Evolutionary conservation across 2,113 vertebrate genomes (phyloP), one percentile per base, ranked within the genome.

Genomic region (Ursus arctos): DNA sequence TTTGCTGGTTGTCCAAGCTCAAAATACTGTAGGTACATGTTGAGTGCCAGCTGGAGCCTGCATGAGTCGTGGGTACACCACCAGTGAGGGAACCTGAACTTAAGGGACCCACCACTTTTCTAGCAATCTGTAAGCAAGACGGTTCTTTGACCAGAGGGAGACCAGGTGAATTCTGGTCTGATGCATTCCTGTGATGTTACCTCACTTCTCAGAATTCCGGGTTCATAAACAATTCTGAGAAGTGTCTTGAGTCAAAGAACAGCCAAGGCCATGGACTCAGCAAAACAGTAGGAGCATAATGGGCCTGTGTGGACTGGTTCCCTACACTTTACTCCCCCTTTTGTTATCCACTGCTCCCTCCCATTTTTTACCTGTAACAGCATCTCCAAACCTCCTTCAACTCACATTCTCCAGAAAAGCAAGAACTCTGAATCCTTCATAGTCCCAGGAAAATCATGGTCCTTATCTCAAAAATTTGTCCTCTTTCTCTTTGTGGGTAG

Each of bases 1-100:
- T 22, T 7, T 28, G 16, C 33, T 84, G 1, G 0, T 57, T 76
- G 63, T 53, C 28, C 53, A 53, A n/a, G 53, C 15, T 18, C 22
- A 51, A 11, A 49, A 33, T 63, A 33, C 3, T 8, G 49, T 18
- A 43, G 9, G 16, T 26, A 67, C 4, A 43, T 28, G 8, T 1
- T 14, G 4, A 51, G 3, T 8, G 6, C 11, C 21, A 80, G 36
- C 49, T 19, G 55, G 28, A 83, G 10, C 8, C 2, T 40, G 3
- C 18, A 1, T 9, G 2, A 7, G 7, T 15, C 8, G 0, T 14
- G 1, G 28, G 8, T 4, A 6, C 7, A 14, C 24, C 28, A 15
- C 28, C 13, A 4, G 0, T 0, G 15, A 67, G 88, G 77, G 91
- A 61, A 59, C 11, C 26, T 19, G 47, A 72, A 31, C 3, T 55